Evolutionary conservation across 2,888 invertebrate genomes (phyloP).

Genomic region (Trichacis sp.): DNA sequence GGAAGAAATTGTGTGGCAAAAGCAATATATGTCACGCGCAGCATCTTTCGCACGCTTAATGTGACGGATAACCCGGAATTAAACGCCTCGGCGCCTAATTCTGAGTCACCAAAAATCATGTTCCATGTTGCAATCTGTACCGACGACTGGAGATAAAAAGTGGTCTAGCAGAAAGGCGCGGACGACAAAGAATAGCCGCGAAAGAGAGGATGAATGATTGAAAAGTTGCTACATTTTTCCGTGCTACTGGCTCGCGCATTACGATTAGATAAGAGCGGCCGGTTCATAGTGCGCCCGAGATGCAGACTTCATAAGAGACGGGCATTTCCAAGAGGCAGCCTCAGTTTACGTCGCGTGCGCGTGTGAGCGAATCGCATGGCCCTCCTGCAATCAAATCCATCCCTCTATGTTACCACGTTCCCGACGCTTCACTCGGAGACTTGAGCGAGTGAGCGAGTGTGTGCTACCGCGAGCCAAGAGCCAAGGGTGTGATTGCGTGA

Average conservation of each 20-base stretch:
- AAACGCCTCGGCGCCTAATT: too few relatives aligned
- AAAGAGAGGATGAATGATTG: background rate
- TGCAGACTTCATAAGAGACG: constrained; percentile 65
- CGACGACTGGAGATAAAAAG: too few relatives aligned
- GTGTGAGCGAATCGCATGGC: constrained; percentile 46
- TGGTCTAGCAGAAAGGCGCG: too few relatives aligned
- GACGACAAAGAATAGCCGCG: too few relatives aligned
- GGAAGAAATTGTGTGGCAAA: too few relatives aligned
- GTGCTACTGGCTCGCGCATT: constrained; percentile 48
- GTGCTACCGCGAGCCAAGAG: too few relatives aligned
- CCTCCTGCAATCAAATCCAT: background rate
- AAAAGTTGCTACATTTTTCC: constrained; percentile 49
- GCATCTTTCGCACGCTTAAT: too few relatives aligned
- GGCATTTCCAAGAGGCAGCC: constrained; percentile 50
- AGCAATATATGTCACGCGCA: too few relatives aligned
- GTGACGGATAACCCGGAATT: too few relatives aligned
- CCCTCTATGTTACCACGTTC: background rate
- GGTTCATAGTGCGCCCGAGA: constrained; percentile 66
- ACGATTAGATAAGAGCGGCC: constrained; percentile 64
- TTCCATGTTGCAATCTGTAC: too few relatives aligned
- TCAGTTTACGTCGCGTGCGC: constrained; percentile 62
- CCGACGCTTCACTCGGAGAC: constrained; percentile 5
- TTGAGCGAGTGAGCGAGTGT: constrained; percentile 4
- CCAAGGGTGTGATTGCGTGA: constrained; percentile 9
- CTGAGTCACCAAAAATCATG: too few relatives aligned